phyloP scores from a whole-genome alignment of 1,140 invertebrate species.

The Chrysomallon squamiferum region DNA sequence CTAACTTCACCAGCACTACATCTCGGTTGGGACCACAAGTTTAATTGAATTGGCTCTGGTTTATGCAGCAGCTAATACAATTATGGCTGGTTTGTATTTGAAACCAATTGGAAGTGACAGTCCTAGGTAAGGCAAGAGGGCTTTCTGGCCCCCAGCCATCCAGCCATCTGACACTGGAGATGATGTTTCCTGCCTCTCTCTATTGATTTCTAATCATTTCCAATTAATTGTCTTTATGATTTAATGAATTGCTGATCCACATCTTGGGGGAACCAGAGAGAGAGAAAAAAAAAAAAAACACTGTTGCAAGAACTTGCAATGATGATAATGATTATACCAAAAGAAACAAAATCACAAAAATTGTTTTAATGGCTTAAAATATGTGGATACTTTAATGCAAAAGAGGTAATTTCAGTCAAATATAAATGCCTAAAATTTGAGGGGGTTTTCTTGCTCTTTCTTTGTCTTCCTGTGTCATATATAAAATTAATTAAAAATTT shows the following conservation, averaged over 20 bases:
- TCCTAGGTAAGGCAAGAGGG: not conserved
- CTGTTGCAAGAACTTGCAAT: too few relatives aligned
- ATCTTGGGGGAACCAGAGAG: too few relatives aligned
- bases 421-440: not conserved
- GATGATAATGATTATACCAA: too few relatives aligned
- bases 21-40: conserved; percentile 5
- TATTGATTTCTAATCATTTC: conserved; percentile 5
- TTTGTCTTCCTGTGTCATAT: not conserved
- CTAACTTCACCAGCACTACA: not conserved
- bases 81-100: conserved; percentile 15
- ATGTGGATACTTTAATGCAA: too few relatives aligned
- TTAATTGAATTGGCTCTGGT: conserved; percentile 20
- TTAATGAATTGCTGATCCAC: conserved; percentile 5
- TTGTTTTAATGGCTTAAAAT: too few relatives aligned
- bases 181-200: not conserved
- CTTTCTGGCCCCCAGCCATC: not conserved
- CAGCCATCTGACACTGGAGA: not conserved
- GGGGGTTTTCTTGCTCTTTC: not conserved
- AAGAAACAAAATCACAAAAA: too few relatives aligned
- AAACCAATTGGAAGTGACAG: conserved; percentile 20
- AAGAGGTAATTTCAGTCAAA: not conserved
- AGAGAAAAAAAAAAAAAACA: too few relatives aligned
- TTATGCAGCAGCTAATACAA: conserved; percentile 18
- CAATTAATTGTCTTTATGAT: conserved; percentile 7
- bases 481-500: not conserved